These are phyloP conservation scores for Lithophane ornitopus DNA, from an alignment of 2,888 invertebrate genomes.

Conservation along the genomic window DNA sequence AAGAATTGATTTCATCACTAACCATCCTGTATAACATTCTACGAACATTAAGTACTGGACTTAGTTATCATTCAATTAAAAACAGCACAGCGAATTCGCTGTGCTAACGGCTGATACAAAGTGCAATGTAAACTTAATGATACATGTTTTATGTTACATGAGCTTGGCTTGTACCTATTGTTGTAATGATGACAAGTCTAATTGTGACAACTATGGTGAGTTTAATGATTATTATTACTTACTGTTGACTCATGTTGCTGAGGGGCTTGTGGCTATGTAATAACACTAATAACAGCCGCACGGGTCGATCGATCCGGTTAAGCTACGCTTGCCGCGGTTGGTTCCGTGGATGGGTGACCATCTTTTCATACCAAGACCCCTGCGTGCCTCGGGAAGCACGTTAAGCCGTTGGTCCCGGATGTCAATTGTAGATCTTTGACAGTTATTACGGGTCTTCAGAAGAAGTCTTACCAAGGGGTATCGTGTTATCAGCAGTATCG, in stretches of 20 bases:
- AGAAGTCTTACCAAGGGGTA: too few species aligned
- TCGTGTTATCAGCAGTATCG: too few species aligned
- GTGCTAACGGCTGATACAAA: conserved; percentile 16
- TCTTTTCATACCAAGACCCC: too few species aligned
- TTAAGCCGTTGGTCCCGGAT: too few species aligned
- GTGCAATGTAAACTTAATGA: conserved; percentile 47
- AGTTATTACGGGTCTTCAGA: too few species aligned
- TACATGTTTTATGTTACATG: conserved; percentile 44
- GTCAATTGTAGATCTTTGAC: too few species aligned
- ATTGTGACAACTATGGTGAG: conserved; percentile 37
- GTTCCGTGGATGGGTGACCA: too few species aligned
- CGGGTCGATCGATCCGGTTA: too few species aligned
- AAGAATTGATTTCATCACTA: not conserved
- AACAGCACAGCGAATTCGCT: conserved; percentile 35
- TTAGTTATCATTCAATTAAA: conserved; percentile 49
- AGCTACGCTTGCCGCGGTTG: too few species aligned
- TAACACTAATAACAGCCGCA: too few species aligned
- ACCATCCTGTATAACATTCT: conserved; percentile 15
- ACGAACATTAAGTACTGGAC: conserved; percentile 11
- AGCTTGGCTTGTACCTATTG: conserved; percentile 33
- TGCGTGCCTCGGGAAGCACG: too few species aligned
- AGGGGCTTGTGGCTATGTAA: too few species aligned
- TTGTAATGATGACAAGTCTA: conserved; percentile 20
- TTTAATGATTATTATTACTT: conserved; percentile 17
- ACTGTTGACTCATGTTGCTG: conserved; percentile 27